Conservation (phyloP, 2,888 invertebrate genomes). For the Drosophila peninsularis region DNA sequence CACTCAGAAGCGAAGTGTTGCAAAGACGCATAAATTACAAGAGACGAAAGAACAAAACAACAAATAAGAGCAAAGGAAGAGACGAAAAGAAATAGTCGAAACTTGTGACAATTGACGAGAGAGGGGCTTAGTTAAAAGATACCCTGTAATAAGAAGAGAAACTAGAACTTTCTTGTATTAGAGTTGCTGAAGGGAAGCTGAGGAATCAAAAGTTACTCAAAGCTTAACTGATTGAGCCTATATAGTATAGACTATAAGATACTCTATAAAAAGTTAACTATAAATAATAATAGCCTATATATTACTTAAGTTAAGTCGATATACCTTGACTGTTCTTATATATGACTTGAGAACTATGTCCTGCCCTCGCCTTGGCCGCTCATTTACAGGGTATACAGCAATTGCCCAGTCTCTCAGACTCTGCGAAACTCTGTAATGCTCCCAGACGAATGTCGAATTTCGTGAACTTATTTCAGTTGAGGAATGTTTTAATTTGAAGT, state of each 20-base stretch:
- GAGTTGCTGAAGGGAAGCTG: neutral
- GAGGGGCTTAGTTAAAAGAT: neutral
- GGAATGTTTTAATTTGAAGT: constrained; percentile 79
- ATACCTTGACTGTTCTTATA: no score
- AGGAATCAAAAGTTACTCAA: neutral
- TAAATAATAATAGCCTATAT: no score
- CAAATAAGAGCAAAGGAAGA: constrained; percentile 2
- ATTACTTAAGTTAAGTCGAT: no score
- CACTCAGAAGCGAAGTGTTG: constrained; percentile 40
- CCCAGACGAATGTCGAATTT: constrained; percentile 20
- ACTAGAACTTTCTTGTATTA: neutral
- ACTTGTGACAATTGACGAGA: neutral
- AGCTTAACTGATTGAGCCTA: no score
- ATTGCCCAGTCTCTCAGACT: constrained; percentile 6
- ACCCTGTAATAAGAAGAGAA: neutral
- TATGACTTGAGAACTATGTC: no score
- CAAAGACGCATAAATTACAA: constrained; percentile 65
- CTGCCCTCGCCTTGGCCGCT: no score
- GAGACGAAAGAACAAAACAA: constrained; percentile 24
- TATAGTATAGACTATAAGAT: neutral
- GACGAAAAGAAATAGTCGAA: neutral
- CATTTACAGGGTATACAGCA: neutral
- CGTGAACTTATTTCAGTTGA: constrained; percentile 33
- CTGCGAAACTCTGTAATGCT: neutral
- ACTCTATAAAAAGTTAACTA: neutral